These are phyloP conservation scores for Sclerurus mexicanus DNA, from an alignment of 2,113 vertebrate species.

Conservation along the genomic window DNA sequence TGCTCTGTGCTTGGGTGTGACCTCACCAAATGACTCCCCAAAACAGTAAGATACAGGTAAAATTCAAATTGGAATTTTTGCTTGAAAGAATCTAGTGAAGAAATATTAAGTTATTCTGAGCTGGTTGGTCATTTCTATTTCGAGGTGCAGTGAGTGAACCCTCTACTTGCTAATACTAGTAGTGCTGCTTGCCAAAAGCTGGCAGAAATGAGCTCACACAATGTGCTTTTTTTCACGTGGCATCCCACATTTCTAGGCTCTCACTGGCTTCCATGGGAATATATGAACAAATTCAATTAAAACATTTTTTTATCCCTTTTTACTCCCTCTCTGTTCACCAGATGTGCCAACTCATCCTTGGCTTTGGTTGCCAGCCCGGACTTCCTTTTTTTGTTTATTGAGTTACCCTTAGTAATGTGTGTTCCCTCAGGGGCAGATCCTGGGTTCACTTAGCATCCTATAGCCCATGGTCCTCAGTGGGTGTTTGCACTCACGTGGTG, in stretches of 20 bases:
- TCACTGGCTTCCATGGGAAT: not conserved
- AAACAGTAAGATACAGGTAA: not conserved
- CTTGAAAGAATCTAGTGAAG: not conserved
- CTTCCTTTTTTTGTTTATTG: constrained; percentile 10
- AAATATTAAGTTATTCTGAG: not conserved
- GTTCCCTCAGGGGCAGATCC: not conserved
- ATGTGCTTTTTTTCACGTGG: not conserved
- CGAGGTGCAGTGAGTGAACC: not conserved
- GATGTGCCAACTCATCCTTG: not conserved
- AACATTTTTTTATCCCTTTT: not conserved
- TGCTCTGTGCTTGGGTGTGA: not conserved
- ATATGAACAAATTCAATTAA: not conserved
- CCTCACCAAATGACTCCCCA: not conserved
- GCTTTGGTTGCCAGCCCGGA: not conserved
- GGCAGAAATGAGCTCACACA: not conserved
- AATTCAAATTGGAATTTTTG: not conserved
- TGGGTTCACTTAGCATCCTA: not conserved
- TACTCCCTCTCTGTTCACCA: constrained; percentile 10
- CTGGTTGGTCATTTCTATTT: not conserved
- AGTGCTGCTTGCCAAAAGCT: not conserved
- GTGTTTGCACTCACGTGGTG: not conserved
- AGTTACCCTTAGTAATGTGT: not conserved
- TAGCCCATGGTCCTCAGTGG: not conserved
- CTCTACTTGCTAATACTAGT: not conserved
- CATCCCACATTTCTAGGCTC: not conserved